These are phyloP conservation scores for Notolabrus celidotus DNA, from an alignment of 2,797 vertebrate species.

Conservation along the genomic window DNA sequence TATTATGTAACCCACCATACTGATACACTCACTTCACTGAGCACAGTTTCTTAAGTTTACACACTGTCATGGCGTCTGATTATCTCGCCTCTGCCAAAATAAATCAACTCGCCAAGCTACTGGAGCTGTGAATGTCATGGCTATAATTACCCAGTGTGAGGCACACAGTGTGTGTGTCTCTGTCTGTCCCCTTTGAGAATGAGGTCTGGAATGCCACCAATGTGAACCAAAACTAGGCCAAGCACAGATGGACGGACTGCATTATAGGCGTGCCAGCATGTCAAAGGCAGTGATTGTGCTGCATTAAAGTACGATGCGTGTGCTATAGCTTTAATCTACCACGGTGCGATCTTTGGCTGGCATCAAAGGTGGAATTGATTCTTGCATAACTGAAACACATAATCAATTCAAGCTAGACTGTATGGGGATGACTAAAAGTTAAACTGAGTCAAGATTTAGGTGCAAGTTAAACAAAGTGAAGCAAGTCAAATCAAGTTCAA, in stretches of 20 bases:
- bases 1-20: conserved; percentile 33
- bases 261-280: conserved; percentile 61
- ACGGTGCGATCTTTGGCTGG: conserved; percentile 44
- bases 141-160: conserved; percentile 72
- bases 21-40: conserved; percentile 46
- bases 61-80: conserved; percentile 53
- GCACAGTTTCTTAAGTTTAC: conserved; percentile 57
- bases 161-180: conserved; percentile 70
- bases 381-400: conserved; percentile 12
- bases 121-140: conserved; percentile 71
- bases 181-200: conserved; percentile 78
- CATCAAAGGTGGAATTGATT: conserved; percentile 46
- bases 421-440: no score
- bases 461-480: background rate
- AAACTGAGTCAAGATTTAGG: conserved; percentile 2
- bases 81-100: conserved; percentile 60
- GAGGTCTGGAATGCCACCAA: conserved; percentile 77
- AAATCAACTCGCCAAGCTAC: conserved; percentile 67
- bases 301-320: conserved; percentile 59
- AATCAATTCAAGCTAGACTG: no score
- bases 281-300: conserved; percentile 67
- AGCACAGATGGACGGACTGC: conserved; percentile 74
- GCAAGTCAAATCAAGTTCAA: no score
- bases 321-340: conserved; percentile 46
- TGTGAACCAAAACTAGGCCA: conserved; percentile 72